Conservation (phyloP, 2,888 invertebrate species). For the Pammene aurita region DNA sequence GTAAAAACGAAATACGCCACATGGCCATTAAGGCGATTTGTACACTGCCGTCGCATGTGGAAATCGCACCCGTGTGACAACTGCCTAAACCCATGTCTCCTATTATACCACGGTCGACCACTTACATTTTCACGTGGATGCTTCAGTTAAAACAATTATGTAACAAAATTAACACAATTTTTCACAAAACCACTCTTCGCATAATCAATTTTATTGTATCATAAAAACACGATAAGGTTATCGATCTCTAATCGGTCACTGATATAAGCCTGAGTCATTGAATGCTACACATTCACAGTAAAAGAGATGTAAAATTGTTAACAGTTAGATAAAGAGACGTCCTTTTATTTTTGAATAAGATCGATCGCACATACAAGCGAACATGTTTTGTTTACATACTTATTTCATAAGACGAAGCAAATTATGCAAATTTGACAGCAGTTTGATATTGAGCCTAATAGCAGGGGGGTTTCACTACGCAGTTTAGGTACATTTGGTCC, state of each 20-base stretch:
- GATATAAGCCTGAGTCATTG: slow-evolving; percentile 46
- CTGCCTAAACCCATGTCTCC: too few species aligned
- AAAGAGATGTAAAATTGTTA: background rate
- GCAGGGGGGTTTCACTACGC: too few species aligned
- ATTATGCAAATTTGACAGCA: background rate
- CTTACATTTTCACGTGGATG: too few species aligned
- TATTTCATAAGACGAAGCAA: background rate
- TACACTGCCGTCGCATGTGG: too few species aligned
- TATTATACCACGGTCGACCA: too few species aligned
- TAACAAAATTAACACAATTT: slow-evolving; percentile 9
- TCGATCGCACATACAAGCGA: slow-evolving; percentile 11
- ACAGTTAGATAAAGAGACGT: background rate
- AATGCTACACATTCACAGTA: slow-evolving; percentile 1
- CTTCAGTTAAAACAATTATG: background rate
- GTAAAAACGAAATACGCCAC: too few species aligned
- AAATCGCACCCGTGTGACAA: too few species aligned
- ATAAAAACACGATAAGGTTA: slow-evolving; percentile 23
- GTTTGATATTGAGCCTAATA: background rate
- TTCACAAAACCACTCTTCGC: slow-evolving; percentile 6
- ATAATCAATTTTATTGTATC: slow-evolving; percentile 22
- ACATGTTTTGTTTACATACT: slow-evolving; percentile 12
- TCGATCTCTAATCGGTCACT: slow-evolving; percentile 51
- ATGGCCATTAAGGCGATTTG: too few species aligned
- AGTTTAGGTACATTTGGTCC: too few species aligned
- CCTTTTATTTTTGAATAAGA: background rate